Percentiles rank a stretch among this genome's conserved stretches.
phyloP scores from a whole-genome alignment of 2,113 vertebrate species.

The Callionymus lyra region DNA sequence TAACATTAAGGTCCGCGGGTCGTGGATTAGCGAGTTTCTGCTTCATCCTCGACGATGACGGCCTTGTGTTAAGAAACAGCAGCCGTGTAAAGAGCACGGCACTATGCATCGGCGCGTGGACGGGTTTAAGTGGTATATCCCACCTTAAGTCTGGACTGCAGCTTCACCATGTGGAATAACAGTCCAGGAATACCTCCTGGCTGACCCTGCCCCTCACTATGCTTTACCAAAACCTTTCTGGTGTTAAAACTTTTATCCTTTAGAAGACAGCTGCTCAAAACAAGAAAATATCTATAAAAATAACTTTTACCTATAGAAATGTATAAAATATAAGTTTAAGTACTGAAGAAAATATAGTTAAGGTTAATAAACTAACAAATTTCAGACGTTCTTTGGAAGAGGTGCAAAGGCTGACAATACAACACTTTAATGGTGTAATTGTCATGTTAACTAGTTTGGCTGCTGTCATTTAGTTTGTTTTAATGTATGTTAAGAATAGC shows the following conservation, averaged over 20 bases:
- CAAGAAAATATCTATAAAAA: too few species aligned
- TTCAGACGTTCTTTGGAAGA: too few species aligned
- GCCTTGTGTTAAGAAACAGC: conserved; percentile 25
- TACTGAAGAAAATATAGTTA: too few species aligned
- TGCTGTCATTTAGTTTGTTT: too few species aligned
- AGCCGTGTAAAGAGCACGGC: conserved; percentile 18
- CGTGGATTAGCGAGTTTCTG: conserved; percentile 47
- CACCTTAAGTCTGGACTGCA: conserved; percentile 46
- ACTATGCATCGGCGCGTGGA: conserved; percentile 49
- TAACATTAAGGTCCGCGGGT: conserved; percentile 1
- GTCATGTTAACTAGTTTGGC: too few species aligned
- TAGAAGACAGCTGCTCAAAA: too few species aligned
- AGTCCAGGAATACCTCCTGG: conserved; percentile 28
- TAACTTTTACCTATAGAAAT: too few species aligned
- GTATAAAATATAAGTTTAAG: too few species aligned
- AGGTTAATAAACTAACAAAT: too few species aligned
- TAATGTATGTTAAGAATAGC: too few species aligned
- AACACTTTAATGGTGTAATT: too few species aligned
- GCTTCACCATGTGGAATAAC: conserved; percentile 60
- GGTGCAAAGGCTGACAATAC: too few species aligned
- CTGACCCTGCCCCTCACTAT: conserved; percentile 1
- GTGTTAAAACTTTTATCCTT: conserved; percentile 9
- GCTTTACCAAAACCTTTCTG: conserved; percentile 12
- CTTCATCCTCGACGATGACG: conserved; percentile 32
- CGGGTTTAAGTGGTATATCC: conserved; percentile 63